Evolutionary conservation across 2,113 vertebrate genomes (phyloP), one percentile per base, ranked within the genome.

Genomic region (Malurus alboscapulatus): DNA sequence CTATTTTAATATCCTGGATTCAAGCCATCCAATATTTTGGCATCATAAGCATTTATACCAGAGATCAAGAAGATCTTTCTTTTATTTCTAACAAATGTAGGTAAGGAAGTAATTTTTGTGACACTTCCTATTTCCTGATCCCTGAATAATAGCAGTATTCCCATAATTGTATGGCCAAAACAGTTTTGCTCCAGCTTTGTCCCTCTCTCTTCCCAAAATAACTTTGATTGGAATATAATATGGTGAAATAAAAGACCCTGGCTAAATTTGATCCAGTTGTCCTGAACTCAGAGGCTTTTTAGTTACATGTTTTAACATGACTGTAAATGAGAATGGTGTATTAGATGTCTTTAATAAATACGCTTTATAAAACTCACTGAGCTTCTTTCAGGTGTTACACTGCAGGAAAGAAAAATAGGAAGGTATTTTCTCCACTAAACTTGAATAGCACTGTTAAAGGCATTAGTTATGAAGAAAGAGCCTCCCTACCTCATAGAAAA

Each of bases 41-140:
- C 72, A 57, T 92, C 36, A 30, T 69, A 74, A 87, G 59, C 50
- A 48, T 83, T 93, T 95, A 74, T 83, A 65, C 27, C 22, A 78
- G 61, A 85, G 85, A 94, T 88, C 75, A 93, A 94, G 89, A 90
- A 63, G 90, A 93, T 75, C 63, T 89, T 88, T 81, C 26, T 25
- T 87, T 95, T 94, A 90, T 92, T 92, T 91, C 53, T 94, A 93
- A 85, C 75, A 96, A 96, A 94, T 88, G 84, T 92, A 96, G 90
- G 93, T 95, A 94, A 95, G 94, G 94, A 96, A 95, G 90, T 91
- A 94, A 91, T 96, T 95, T 95, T 90, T 94, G 79, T 94, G 87
- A 86, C 0, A 1, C 90, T 95, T 96, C 90, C 92, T 94, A 84
- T 96, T 95, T 96, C 92, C 82, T 94, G 94, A 50, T 93, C 72